Evolutionary conservation across 2,113 vertebrate genomes (phyloP), one percentile per base, ranked within the genome.

Genomic region (Aphelocoma coerulescens): DNA sequence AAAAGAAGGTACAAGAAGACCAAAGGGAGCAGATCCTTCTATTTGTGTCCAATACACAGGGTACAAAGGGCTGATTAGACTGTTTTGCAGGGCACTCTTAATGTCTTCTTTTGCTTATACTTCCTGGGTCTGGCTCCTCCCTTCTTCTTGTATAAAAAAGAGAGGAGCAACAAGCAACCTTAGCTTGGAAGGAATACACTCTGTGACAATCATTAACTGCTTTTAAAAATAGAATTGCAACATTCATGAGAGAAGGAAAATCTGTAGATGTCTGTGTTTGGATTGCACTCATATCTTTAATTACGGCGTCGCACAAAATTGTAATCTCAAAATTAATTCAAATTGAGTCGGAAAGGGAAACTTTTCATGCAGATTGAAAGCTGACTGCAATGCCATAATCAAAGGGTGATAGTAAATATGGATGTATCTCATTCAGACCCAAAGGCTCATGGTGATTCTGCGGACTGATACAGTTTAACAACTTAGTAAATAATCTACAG

Each of bases 271-370:
- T 89, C 74, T 95, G 16, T 83, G 74, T 94, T 94, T 95, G 69
- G 77, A 92, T 94, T 87, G 62, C 74, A 77, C 54, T 88, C 63
- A 66, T 0, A 22, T 71, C 88, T 93, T 93, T 93, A 94, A 96
- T 96, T 93, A 90, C 0, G 1, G 59, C 55, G 74, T 66, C 4
- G 0, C 27, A 48, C 39, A 55, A 79, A 95, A 94, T 54, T 77
- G 67, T 96, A 88, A 90, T 96, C 88, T 91, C 81, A 85, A 88
- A 95, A 95, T 87, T 94, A 77, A 83, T 96, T 96, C 78, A 96
- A 89, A 93, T 76, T 79, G 82, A 69, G 26, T 80, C 87, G 52
- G 48, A 89, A 92, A 91, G 43, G 37, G 75, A 91, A 96, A 66
- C 23, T 83, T 74, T 67, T 76, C 63, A 73, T 69, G 59, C 43